Conservation (phyloP, 2,888 invertebrate genomes). For the Tillus elongatus region DNA sequence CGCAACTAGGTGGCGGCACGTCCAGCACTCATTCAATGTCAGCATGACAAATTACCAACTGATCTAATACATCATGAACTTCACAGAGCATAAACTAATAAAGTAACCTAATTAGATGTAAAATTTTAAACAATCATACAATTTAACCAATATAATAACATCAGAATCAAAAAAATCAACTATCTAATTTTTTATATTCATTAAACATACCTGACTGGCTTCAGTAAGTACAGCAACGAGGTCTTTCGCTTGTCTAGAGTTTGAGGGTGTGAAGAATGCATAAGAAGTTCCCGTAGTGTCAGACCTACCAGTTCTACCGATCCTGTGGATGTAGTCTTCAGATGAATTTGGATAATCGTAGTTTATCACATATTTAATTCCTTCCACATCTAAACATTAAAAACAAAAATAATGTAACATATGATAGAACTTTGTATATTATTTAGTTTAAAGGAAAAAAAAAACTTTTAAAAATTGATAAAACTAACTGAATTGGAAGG, state of each 20-base stretch:
- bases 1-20: too few species aligned
- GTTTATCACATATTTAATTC: conserved; percentile 93
- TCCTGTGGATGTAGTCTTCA: conserved; percentile 93
- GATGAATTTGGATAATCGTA: conserved; percentile 94
- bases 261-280: conserved; percentile 88
- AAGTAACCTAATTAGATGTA: too few species aligned
- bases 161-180: too few species aligned
- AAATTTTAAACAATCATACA: too few species aligned
- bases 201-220: conserved; percentile 69
- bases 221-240: conserved; percentile 80
- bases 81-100: too few species aligned
- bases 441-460: conserved; percentile 11
- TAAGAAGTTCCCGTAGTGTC: conserved; percentile 86
- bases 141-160: too few species aligned
- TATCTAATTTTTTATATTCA: too few species aligned
- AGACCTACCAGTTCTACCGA: conserved; percentile 86
- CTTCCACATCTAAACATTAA: conserved; percentile 77
- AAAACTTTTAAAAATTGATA: conserved; percentile 2
- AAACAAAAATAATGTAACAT: background rate
- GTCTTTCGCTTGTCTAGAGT: conserved; percentile 81
- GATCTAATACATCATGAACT: too few species aligned
- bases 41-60: too few species aligned
- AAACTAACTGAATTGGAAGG: background rate
- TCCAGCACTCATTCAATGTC: too few species aligned
- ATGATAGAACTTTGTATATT: too few species aligned